These are phyloP conservation scores for Macrotrachela quadricornifera DNA, from an alignment of 1,140 invertebrate genomes.

Conservation along the genomic window DNA sequence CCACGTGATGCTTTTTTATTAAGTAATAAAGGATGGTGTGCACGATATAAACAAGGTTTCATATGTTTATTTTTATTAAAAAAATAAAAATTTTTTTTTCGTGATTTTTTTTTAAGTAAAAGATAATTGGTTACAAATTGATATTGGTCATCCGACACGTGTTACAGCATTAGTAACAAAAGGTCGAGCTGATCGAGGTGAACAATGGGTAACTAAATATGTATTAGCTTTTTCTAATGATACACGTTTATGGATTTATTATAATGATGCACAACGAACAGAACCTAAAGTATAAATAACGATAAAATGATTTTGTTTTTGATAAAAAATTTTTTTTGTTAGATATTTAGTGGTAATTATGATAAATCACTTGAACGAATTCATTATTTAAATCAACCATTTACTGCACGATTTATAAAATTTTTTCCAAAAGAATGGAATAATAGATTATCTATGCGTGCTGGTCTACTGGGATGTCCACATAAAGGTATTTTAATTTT, in stretches of 20 bases:
- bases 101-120: slow-evolving; percentile 13
- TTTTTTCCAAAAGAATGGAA: slow-evolving; percentile 36
- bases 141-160: slow-evolving; percentile 36
- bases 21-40: slow-evolving; percentile 37
- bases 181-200: slow-evolving; percentile 36
- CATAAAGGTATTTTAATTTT: slow-evolving; percentile 16
- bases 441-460: slow-evolving; percentile 33
- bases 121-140: slow-evolving; percentile 38
- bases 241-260: slow-evolving; percentile 35
- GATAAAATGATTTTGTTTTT: too few species aligned
- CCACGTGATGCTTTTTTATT: slow-evolving; percentile 36
- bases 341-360: slow-evolving; percentile 35
- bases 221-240: slow-evolving; percentile 39
- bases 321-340: neutral
- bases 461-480: slow-evolving; percentile 36
- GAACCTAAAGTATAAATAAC: slow-evolving; percentile 25
- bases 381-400: slow-evolving; percentile 37
- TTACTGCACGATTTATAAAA: slow-evolving; percentile 34
- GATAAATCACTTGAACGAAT: slow-evolving; percentile 34
- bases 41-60: slow-evolving; percentile 30
- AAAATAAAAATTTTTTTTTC: slow-evolving; percentile 5
- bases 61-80: too few species aligned
- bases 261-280: slow-evolving; percentile 37
- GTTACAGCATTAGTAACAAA: slow-evolving; percentile 37
- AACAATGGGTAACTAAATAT: slow-evolving; percentile 38